Base-by-base conservation (phyloP, 2,797 vertebrate species). In the Peromyscus eremicus region DNA sequence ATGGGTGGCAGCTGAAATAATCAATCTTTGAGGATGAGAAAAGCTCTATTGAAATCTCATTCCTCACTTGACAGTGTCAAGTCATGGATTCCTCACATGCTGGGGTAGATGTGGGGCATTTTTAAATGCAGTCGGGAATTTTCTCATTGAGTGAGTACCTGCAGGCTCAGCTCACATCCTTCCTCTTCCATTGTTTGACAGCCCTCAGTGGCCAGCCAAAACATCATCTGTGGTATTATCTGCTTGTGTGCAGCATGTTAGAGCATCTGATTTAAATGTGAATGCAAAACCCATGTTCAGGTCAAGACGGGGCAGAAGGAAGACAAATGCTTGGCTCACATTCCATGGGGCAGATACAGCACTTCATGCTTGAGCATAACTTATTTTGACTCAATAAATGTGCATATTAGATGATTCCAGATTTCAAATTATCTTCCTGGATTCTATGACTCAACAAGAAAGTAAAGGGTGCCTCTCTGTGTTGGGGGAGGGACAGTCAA, bases 351-450 rank as follows among this genome's bases (percentile, higher is more conserved):
- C 40, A 83, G 49, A n/a, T 32, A 88, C 0, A 13, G 32, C 0
- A 0, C 37, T 83, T 25, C 0, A 1, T 4, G 16, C 11, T 79
- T 60, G 23, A 13, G n/a, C 34, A 25, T 27, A n/a, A 34, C 40
- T 84, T n/a, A 88, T 21, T 34, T 79, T 14, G 52, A 17, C 49
- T 83, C 40, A 27, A 1, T 68, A 7, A 46, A 21, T 6, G 29
- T 29, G 4, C 17, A 64, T 75, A 55, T 82, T 64, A 82, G 83
- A 55, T 62, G 68, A 52, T 17, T 77, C 46, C 43, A 32, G 37
- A 27, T 70, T 89, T 91, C 82, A 14, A 62, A 64, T 66, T 21
- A 27, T 73, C 82, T 60, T 92, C 73, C 21, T 81, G 6, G 11
- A 21, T 13, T n/a, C 40, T 43, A 16, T 3, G 37, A 12, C 12